Conservation (phyloP, 2,797 vertebrate species). For the Clamator glandarius region DNA sequence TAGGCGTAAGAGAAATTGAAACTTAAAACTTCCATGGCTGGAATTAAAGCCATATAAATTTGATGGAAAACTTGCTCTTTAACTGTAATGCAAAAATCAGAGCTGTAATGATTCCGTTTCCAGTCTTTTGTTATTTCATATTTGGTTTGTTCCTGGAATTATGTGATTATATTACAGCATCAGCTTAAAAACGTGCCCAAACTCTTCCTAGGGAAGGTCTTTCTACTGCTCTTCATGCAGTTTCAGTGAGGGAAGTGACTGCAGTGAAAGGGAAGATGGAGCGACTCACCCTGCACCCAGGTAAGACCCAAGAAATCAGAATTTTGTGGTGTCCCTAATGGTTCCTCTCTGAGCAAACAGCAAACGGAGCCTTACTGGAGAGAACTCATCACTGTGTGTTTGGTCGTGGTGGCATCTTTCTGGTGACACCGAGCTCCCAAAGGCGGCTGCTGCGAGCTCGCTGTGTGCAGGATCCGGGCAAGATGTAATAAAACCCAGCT, state of each 20-base stretch:
- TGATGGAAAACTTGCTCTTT: not conserved
- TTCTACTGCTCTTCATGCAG: not conserved
- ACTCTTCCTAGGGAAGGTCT: not conserved
- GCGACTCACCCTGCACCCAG: not conserved
- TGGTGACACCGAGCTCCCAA: not conserved
- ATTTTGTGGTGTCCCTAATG: rapidly evolving
- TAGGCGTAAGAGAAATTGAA: not conserved
- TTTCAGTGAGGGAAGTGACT: not conserved
- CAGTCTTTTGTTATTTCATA: not conserved
- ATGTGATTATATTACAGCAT: not conserved
- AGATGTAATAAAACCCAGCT: not conserved
- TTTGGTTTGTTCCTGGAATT: not conserved
- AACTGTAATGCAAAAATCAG: rapidly evolving
- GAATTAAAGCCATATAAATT: not conserved
- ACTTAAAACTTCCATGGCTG: not conserved
- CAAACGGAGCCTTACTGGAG: rapidly evolving
- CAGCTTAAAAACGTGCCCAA: not conserved
- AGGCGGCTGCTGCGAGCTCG: not conserved
- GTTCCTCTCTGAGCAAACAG: not conserved
- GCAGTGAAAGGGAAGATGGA: not conserved
- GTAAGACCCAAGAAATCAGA: not conserved
- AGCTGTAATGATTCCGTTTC: not conserved
- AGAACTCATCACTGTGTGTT: rapidly evolving
- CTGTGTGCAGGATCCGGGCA: too few relatives aligned
- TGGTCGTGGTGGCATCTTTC: not conserved